Evolutionary conservation across 2,113 vertebrate genomes (phyloP).

Genomic region (Ammodytes marinus): DNA sequence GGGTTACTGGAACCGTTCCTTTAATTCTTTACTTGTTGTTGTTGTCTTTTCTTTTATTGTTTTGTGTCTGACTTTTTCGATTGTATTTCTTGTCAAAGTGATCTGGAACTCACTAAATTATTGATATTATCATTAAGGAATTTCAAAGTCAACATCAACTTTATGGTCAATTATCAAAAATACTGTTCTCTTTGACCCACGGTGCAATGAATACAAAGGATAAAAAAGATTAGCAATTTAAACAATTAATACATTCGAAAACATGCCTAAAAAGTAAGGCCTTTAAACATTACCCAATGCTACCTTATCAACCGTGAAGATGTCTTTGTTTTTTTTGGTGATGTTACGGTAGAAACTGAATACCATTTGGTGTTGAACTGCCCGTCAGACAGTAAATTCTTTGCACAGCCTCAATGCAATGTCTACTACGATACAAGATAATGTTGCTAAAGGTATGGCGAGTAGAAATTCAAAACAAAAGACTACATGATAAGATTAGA

Average conservation of each 20-base stretch:
- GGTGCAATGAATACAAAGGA: too few relatives aligned
- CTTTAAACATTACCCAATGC: neutral
- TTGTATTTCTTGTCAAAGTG: too few relatives aligned
- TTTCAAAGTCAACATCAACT: too few relatives aligned
- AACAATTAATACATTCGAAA: too few relatives aligned
- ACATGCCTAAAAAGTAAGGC: too few relatives aligned
- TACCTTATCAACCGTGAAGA: neutral
- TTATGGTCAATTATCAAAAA: too few relatives aligned
- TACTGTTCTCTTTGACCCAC: too few relatives aligned
- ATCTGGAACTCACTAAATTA: too few relatives aligned
- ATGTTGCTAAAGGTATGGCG: neutral
- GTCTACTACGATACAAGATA: neutral
- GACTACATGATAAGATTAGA: neutral
- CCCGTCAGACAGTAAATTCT: neutral
- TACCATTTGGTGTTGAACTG: neutral
- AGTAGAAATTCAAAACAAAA: neutral
- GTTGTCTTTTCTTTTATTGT: neutral
- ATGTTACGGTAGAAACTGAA: neutral
- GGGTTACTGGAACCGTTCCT: constrained; percentile 26
- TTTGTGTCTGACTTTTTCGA: neutral
- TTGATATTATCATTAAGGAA: too few relatives aligned
- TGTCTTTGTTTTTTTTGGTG: neutral
- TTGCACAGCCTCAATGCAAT: neutral
- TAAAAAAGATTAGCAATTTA: too few relatives aligned
- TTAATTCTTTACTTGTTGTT: neutral